Base-by-base conservation (phyloP, 2,888 invertebrate genomes). In the Dermolepida albohirtum region DNA sequence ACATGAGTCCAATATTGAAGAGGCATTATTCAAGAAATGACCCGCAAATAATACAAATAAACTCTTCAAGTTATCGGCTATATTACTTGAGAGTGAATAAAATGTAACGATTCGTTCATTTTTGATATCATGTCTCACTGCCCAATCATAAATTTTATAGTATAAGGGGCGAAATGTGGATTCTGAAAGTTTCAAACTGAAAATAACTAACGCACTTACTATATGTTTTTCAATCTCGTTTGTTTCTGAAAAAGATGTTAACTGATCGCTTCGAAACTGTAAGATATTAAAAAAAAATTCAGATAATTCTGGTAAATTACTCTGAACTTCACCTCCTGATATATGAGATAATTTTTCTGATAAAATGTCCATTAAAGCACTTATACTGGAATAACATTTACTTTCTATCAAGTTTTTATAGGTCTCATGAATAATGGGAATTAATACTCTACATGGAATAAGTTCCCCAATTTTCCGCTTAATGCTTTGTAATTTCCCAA, bases 31-130 rank as follows among this genome's bases (percentile, higher is more conserved):
- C 12, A 97, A 85, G 75, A 96, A 92, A 77, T 94, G 92, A 0
- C 92, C 92, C 52, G 96, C 95, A 80, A 97, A 97, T n/a, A 95
- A 84, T 0, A 94, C 92, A 81, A 97, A 97, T 0, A 98, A 84
- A 5, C 94, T 92, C 82, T 95, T 94, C 4, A 98, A 84, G 70
- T 90, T 89, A 64, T 92, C 91, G 0, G 96, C 94, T 57, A 97
- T 89, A 49, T 89, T 89, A 70, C 88, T 87, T 67, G 93, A 92
- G 39, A 95, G 79, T 88, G 90, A 88, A 80, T 94, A 95, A 81
- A 95, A 97, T 0, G 95, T 95, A 57, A 95, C 90, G 10, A 89
- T 84, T 67, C 93, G 85, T 67, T 90, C 89, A 66, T 88, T 88
- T 62, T 87, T 86, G 74, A 86, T 84, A 70, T 88, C 86, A 22